These are phyloP conservation scores for Pocota personata DNA, from an alignment of 2,888 invertebrate species.

Conservation along the genomic window DNA sequence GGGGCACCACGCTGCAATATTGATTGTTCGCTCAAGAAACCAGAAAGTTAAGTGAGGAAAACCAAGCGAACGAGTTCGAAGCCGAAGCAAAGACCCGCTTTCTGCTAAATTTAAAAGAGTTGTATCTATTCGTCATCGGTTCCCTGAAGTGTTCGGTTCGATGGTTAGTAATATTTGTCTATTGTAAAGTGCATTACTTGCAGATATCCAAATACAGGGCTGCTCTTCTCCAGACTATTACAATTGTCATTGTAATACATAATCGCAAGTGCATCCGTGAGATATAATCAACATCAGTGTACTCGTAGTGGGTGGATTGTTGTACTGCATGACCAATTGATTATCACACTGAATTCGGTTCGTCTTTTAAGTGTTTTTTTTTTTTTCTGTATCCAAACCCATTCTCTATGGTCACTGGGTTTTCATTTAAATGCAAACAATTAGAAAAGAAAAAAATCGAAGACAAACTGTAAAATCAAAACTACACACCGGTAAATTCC, in stretches of 20 bases:
- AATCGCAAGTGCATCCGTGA: slow-evolving; percentile 17
- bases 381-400: slow-evolving; percentile 8
- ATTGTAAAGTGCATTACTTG: slow-evolving; percentile 7
- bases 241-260: not conserved
- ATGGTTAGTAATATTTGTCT: slow-evolving; percentile 67
- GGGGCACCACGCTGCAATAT: slow-evolving; percentile 11
- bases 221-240: not conserved
- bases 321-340: slow-evolving; percentile 31
- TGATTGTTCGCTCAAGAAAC: slow-evolving; percentile 53
- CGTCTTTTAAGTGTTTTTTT: slow-evolving; percentile 3
- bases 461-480: slow-evolving; percentile 71
- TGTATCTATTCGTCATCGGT: slow-evolving; percentile 81
- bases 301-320: slow-evolving; percentile 25
- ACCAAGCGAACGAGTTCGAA: slow-evolving; percentile 61
- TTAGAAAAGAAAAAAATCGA: slow-evolving; percentile 39
- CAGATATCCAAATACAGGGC: not conserved
- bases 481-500: slow-evolving; percentile 73
- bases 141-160: slow-evolving; percentile 82
- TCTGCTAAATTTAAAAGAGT: slow-evolving; percentile 44
- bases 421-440: slow-evolving; percentile 63
- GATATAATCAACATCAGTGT: not conserved
- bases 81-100: slow-evolving; percentile 56
- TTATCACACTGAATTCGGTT: not conserved
- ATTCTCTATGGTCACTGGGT: slow-evolving; percentile 65
- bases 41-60: slow-evolving; percentile 62